Evolutionary conservation across 37 sponge, comb jelly and placozoan genomes (phyloP), one percentile per base, ranked within the genome.

Genomic region (Crambe crambe): DNA sequence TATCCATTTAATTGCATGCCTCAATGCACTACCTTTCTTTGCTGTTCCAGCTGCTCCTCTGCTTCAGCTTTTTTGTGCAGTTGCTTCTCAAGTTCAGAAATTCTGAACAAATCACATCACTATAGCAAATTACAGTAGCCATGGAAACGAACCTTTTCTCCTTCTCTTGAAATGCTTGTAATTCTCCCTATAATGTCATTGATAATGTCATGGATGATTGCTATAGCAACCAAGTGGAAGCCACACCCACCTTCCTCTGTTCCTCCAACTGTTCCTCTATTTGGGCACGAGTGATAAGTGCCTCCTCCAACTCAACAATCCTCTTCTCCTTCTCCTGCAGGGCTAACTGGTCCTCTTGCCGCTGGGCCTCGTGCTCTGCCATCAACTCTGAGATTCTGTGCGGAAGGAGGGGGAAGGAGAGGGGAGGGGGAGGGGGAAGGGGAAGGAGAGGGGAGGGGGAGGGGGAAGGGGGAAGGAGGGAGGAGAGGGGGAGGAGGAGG

Each of bases 221-320:
- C 25, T 4, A 71, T 2, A 39, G 25, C 44, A 15, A 71, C 30
- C 72, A 8, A 65, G 35, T 34, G 12, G 2, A 65, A 34, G 42
- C 71, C 56, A 37, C 36, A 65, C 79, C 38, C 44, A 89, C 90
- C 87, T 58, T 72, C 35, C 69, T 89, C 74, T 89, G 87, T 68
- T 75, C 41, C 51, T 89, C 94, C 61, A 93, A 29, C 38, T 40
- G 29, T 44, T 74, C 85, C 29, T 89, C 80, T 0, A 36, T 57
- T 22, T 42, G 83, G 2, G 43, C 59, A 35, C 80, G 74, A 0
- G 4, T 42, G 27, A 72, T 34, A 30, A 89, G 76, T 68, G 86
- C 68, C 56, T 86, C 82, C 41, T 86, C 87, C 62, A 91, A 75
- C 34, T 86, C 91, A 2, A 57, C 44, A 21, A 86, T 91, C 85